phyloP scores from a whole-genome alignment of 1,140 invertebrate genomes.

The Neodiprion virginianus region DNA sequence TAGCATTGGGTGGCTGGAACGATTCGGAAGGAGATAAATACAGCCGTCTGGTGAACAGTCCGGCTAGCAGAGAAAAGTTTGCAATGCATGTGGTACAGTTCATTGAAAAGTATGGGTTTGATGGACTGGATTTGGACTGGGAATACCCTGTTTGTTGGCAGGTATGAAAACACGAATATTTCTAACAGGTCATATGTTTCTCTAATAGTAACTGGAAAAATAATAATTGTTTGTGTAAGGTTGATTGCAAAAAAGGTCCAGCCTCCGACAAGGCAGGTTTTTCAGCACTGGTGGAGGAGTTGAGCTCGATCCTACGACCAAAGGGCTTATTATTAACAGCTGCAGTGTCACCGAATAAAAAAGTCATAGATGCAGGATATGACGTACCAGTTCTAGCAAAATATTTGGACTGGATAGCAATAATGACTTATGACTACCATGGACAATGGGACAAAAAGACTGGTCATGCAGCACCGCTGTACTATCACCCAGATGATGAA shows the following conservation, averaged over 20 bases:
- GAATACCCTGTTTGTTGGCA: conserved; percentile 94
- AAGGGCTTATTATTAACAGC: conserved; percentile 79
- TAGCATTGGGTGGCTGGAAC: conserved; percentile 91
- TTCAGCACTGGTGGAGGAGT: conserved; percentile 73
- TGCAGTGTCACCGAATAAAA: conserved; percentile 88
- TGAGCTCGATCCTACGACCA: conserved; percentile 76
- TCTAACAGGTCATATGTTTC: conserved; percentile 13
- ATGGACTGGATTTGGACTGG: conserved; percentile 90
- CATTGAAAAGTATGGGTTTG: conserved; percentile 83
- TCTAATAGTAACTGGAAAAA: conserved; percentile 29
- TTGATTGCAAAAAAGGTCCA: conserved; percentile 83
- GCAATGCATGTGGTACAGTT: conserved; percentile 78
- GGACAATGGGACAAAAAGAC: conserved; percentile 86
- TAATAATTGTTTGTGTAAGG: conserved; percentile 33
- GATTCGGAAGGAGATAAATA: conserved; percentile 88
- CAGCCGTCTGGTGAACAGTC: conserved; percentile 79
- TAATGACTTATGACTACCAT: conserved; percentile 90
- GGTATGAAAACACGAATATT: conserved; percentile 55
- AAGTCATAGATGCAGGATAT: conserved; percentile 84
- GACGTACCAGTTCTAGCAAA: conserved; percentile 76
- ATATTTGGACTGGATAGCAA: conserved; percentile 84
- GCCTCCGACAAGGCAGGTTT: conserved; percentile 83
- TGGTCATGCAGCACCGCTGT: conserved; percentile 83
- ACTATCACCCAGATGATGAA: conserved; percentile 73
- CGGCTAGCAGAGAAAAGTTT: conserved; percentile 73